Evolutionary conservation across 2,797 vertebrate species (phyloP).

Genomic region (Catamblyrhynchus diadema): DNA sequence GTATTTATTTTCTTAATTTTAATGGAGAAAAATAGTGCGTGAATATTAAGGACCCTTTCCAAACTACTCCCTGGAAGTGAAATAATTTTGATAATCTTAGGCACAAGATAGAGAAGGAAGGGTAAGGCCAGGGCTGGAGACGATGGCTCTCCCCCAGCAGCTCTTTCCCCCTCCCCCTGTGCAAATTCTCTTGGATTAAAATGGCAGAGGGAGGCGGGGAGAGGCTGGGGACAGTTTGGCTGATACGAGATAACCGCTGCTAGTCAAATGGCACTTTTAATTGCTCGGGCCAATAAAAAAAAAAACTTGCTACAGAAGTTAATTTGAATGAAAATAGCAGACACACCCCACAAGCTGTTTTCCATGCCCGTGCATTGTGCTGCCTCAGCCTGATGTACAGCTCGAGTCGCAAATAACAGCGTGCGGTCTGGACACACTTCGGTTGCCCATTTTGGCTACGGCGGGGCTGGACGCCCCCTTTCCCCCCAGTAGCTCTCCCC

Average conservation of each 20-base stretch:
- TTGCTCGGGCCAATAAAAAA: slow-evolving; percentile 18
- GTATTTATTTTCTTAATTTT: background rate
- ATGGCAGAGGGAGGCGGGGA: slow-evolving; percentile 51
- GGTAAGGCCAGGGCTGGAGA: background rate
- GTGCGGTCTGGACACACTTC: background rate
- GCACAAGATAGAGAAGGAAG: background rate
- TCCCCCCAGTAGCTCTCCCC: background rate
- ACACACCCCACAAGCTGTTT: slow-evolving; percentile 31
- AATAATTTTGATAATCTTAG: background rate
- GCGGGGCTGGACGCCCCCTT: no score
- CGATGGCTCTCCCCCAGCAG: background rate
- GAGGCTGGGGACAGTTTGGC: slow-evolving; percentile 37
- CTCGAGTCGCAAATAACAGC: background rate
- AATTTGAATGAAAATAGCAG: slow-evolving; percentile 43
- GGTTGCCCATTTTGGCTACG: background rate
- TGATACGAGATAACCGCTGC: slow-evolving; percentile 37
- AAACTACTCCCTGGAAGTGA: background rate
- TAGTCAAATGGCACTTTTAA: slow-evolving; percentile 4
- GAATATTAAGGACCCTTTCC: background rate
- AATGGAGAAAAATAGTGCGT: background rate
- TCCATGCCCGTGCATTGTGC: background rate
- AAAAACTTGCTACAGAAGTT: background rate
- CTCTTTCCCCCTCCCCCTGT: slow-evolving; percentile 19
- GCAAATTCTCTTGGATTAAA: slow-evolving; percentile 51
- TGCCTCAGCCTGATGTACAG: background rate